Evolutionary conservation across 2,113 vertebrate genomes (phyloP).

Genomic region (Tiliqua scincoides): DNA sequence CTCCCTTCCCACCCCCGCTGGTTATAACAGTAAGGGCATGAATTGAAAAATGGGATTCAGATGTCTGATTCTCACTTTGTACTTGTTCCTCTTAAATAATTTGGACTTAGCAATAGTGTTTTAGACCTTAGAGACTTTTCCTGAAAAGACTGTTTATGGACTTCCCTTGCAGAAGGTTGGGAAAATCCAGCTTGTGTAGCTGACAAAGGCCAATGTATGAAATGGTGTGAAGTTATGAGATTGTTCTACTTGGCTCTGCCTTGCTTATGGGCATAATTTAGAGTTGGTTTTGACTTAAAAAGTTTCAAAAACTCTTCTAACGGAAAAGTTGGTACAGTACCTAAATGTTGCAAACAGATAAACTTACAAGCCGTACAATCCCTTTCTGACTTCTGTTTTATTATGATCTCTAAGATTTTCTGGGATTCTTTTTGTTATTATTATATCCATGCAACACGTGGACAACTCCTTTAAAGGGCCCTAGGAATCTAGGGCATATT

Average conservation of each 20-base stretch:
- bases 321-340: not conserved
- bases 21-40: not conserved
- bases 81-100: conserved; percentile 4
- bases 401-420: not conserved
- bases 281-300: not conserved
- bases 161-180: not conserved
- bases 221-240: not conserved
- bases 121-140: not conserved
- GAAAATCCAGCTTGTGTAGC: not conserved
- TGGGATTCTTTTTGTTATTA: not conserved
- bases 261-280: not conserved
- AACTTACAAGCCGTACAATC: not conserved
- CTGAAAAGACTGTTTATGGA: not conserved
- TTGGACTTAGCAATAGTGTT: not conserved
- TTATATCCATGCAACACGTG: not conserved
- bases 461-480: not conserved
- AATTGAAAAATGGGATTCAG: not conserved
- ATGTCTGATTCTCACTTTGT: not conserved
- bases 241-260: not conserved
- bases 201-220: not conserved
- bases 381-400: not conserved
- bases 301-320: not conserved
- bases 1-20: not conserved
- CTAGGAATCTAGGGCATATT: no score
- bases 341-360: not conserved